Base-by-base conservation (phyloP, 2,888 invertebrate genomes). In the Epinotia brunnichana region DNA sequence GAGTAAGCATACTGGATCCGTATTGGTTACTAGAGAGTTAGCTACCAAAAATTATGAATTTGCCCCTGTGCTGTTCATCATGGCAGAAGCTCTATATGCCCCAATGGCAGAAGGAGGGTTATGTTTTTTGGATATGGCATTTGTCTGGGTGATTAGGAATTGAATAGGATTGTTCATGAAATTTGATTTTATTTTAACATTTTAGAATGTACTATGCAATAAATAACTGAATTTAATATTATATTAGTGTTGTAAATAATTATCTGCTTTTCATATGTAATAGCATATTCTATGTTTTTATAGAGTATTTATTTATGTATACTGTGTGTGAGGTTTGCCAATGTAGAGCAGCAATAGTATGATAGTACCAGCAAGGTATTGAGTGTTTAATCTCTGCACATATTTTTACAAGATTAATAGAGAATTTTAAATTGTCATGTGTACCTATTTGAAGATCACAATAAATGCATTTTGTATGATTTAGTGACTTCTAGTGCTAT, bases 401-500 rank as follows among this genome's bases (percentile, higher is more conserved):
- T 56, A 48, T 61, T 54, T 61, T 63, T 60, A 61, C n/a, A 54
- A 67, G 35, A 66, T 61, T 53, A 54, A 44, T 53, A 51, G 24
- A 63, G 39, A 60, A 60, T 54, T 24, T 44, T n/a, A 67, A 17
- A 61, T 67, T 67, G 48, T 56, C 61, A 67, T 72, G 71, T 67
- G 71, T 72, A 67, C 21, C 56, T 61, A 61, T 67, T 44, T 48
- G 44, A 64, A 67, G 48, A 72, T 72, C 71, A 67, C 67, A 72
- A 72, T 72, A 72, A 72, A 72, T 72, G 71, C 71, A 67, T 72
- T 72, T 72, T 72, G 67, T 72, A 72, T 72, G 72, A 62, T 72
- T 72, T 72, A 72, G 72, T 72, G 72, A 72, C 61, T 61, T 48
- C n/a, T 41, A 48, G 17, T 61, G 67, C 35, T 67, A 54, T 56